Percentiles rank a stretch among this genome's conserved stretches.
phyloP scores from a whole-genome alignment of 2,797 vertebrate genomes.

The Squalus acanthias region DNA sequence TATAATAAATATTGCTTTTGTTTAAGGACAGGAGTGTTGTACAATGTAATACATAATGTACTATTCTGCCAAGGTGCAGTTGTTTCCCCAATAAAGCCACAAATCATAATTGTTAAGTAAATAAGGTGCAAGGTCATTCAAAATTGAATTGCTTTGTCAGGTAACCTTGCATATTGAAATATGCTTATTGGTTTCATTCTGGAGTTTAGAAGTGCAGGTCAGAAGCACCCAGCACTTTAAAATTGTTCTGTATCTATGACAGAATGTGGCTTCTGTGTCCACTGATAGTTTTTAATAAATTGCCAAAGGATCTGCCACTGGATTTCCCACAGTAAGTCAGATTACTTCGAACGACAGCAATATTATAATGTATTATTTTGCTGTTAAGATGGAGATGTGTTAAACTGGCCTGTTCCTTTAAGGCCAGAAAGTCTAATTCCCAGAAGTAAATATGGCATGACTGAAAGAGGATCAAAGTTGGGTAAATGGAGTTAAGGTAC shows the following conservation, averaged over 20 bases:
- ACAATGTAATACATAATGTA: too few relatives aligned
- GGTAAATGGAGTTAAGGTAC: neutral
- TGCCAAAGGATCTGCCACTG: neutral
- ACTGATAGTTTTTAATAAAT: neutral
- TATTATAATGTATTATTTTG: neutral
- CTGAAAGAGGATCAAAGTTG: neutral
- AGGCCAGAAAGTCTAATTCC: neutral
- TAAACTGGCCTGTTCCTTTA: neutral
- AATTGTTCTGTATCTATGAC: neutral
- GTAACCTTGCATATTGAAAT: neutral
- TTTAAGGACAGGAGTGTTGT: neutral
- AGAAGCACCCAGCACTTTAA: neutral
- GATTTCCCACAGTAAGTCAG: neutral
- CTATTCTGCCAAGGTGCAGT: neutral
- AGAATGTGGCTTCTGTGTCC: neutral
- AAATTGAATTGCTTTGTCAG: neutral
- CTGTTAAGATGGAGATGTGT: neutral
- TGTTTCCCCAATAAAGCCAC: neutral
- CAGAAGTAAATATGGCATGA: neutral
- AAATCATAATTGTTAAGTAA: neutral
- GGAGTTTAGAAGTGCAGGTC: neutral
- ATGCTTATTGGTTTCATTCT: neutral
- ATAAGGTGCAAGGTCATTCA: neutral
- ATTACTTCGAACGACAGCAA: neutral
- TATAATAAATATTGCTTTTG: neutral